phyloP scores from a whole-genome alignment of 2,113 vertebrate species.

The Ciconia maguari region DNA sequence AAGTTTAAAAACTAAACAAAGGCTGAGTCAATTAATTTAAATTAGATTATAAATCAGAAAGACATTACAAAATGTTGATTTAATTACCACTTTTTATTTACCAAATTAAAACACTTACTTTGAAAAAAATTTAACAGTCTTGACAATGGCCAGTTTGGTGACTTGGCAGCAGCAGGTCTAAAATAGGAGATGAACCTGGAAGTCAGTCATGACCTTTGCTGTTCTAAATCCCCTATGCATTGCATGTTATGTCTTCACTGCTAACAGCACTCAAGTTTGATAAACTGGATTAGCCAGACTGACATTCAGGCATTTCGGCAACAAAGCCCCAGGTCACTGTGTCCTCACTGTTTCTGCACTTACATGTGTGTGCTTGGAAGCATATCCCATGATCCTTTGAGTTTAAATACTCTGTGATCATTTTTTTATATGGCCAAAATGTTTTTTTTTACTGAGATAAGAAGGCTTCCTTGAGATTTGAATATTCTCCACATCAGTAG shows the following conservation, averaged over 20 bases:
- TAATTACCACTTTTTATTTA: conserved; percentile 68
- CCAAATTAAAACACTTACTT: conserved; percentile 53
- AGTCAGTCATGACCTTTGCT: neutral
- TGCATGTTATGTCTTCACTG: neutral
- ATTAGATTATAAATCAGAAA: conserved; percentile 70
- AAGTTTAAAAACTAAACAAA: conserved; percentile 63
- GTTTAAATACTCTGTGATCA: neutral
- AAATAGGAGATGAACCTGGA: neutral
- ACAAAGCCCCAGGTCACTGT: neutral
- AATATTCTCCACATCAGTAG: no score
- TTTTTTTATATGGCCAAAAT: neutral
- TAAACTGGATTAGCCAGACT: neutral
- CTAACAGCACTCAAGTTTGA: neutral
- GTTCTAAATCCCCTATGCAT: neutral
- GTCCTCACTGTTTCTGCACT: neutral
- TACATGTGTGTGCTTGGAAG: no score
- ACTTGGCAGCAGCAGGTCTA: neutral
- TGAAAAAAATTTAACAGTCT: conserved; percentile 35
- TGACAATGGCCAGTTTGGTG: neutral
- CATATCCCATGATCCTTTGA: neutral
- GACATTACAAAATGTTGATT: conserved; percentile 65
- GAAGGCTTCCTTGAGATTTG: no score
- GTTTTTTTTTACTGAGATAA: neutral
- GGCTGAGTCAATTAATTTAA: conserved; percentile 65
- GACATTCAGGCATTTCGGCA: neutral